Percentiles rank a stretch among this genome's conserved stretches.
Conservation (phyloP, 2,113 vertebrate genomes). For the Triplophysa rosa region DNA sequence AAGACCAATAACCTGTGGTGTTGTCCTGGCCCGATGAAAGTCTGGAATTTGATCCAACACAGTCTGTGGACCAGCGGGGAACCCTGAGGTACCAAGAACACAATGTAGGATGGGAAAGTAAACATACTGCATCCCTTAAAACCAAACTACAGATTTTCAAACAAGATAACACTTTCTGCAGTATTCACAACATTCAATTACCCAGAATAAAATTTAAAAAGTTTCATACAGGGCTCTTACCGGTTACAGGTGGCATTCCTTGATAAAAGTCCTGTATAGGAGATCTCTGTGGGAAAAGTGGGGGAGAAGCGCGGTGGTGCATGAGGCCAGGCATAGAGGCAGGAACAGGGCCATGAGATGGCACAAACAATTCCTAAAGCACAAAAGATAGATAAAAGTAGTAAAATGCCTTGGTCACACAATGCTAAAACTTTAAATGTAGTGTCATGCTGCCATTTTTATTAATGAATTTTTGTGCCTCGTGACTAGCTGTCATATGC, state of each 20-base stretch:
- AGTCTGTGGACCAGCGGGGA: conserved; percentile 80
- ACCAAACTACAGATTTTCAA: too few species aligned
- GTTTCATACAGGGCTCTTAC: conserved; percentile 62
- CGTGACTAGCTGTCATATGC: too few species aligned
- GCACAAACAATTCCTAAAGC: conserved; percentile 86
- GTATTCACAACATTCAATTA: background rate
- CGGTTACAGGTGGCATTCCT: conserved; percentile 80
- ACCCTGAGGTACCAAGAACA: conserved; percentile 69
- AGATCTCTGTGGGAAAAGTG: conserved; percentile 84
- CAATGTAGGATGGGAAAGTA: background rate
- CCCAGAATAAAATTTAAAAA: background rate
- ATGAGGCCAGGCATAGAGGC: conserved; percentile 73
- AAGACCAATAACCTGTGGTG: conserved; percentile 58
- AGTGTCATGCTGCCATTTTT: too few species aligned
- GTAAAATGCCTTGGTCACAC: too few species aligned
- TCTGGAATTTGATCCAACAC: conserved; percentile 83
- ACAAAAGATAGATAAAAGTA: background rate
- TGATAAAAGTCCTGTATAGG: conserved; percentile 89
- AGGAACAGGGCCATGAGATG: conserved; percentile 71
- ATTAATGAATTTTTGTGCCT: too few species aligned
- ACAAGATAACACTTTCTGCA: too few species aligned
- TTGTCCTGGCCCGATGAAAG: conserved; percentile 80
- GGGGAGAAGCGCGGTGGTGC: conserved; percentile 85
- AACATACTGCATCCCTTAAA: too few species aligned
- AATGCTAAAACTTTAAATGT: too few species aligned